Percentiles rank a stretch among this genome's conserved stretches.
Conservation (phyloP, 2,113 vertebrate species). For the Rana temporaria region DNA sequence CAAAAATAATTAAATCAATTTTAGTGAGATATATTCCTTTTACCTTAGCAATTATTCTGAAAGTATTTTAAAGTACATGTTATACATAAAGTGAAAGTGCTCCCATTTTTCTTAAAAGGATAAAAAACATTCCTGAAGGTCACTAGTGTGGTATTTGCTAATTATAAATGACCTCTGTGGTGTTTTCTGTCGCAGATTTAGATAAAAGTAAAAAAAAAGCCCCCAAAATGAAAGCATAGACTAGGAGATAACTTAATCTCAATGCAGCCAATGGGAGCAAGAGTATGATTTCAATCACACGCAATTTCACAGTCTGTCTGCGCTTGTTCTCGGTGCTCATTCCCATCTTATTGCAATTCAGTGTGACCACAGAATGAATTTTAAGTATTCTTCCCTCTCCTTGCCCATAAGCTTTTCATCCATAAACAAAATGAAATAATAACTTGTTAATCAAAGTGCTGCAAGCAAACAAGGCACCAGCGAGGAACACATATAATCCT, state of each 20-base stretch:
- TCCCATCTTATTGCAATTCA: slow-evolving; percentile 76
- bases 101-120: too few species aligned
- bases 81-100: too few species aligned
- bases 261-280: slow-evolving; percentile 64
- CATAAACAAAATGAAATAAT: slow-evolving; percentile 53
- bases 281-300: slow-evolving; percentile 65
- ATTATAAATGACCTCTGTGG: slow-evolving; percentile 25
- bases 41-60: too few species aligned
- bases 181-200: slow-evolving; percentile 24
- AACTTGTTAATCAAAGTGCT: slow-evolving; percentile 42
- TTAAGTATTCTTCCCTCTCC: slow-evolving; percentile 73
- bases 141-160: neutral
- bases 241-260: slow-evolving; percentile 59
- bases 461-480: neutral
- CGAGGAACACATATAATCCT: neutral
- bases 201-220: slow-evolving; percentile 26
- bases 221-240: slow-evolving; percentile 19
- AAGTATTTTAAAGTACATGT: too few species aligned
- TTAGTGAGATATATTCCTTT: too few species aligned
- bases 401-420: slow-evolving; percentile 57
- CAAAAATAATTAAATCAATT: too few species aligned
- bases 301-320: slow-evolving; percentile 77
- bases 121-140: neutral
- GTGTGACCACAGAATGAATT: slow-evolving; percentile 77
- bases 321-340: slow-evolving; percentile 68